Conservation (phyloP, 2,113 vertebrate genomes). For the Platycercus adscitus region DNA sequence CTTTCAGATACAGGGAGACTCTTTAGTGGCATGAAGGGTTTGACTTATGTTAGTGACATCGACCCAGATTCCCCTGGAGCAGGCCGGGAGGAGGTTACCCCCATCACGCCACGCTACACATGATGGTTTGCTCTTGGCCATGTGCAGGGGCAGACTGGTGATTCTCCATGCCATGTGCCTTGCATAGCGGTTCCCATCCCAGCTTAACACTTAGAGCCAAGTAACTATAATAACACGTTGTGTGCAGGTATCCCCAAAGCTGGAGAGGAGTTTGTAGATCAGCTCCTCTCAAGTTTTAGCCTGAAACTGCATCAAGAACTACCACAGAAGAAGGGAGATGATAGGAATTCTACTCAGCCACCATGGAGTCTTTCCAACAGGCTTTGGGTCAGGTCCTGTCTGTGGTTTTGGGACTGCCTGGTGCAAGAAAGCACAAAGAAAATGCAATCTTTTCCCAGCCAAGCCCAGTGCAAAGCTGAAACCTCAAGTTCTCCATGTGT, state of each 20-base stretch:
- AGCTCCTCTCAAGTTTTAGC: neutral
- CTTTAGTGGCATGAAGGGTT: neutral
- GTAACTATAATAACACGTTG: neutral
- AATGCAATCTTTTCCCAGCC: neutral
- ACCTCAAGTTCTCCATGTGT: rapidly evolving
- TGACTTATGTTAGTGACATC: neutral
- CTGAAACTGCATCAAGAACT: neutral
- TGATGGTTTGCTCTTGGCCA: neutral
- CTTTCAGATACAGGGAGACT: no score
- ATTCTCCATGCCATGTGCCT: neutral
- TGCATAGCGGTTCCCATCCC: neutral
- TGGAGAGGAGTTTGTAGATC: neutral
- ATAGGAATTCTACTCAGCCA: neutral
- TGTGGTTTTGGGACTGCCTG: neutral
- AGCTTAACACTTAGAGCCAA: neutral
- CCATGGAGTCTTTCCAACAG: neutral
- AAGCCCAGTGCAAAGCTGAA: neutral
- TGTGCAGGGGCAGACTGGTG: rapidly evolving
- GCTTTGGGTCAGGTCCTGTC: neutral
- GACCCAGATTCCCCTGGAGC: neutral
- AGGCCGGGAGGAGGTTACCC: neutral
- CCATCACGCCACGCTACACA: rapidly evolving
- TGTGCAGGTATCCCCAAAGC: neutral
- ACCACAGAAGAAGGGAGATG: neutral
- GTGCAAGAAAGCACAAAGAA: neutral